Evolutionary conservation across 2,888 invertebrate species (phyloP).

Genomic region (Lamellibrachia columna): DNA sequence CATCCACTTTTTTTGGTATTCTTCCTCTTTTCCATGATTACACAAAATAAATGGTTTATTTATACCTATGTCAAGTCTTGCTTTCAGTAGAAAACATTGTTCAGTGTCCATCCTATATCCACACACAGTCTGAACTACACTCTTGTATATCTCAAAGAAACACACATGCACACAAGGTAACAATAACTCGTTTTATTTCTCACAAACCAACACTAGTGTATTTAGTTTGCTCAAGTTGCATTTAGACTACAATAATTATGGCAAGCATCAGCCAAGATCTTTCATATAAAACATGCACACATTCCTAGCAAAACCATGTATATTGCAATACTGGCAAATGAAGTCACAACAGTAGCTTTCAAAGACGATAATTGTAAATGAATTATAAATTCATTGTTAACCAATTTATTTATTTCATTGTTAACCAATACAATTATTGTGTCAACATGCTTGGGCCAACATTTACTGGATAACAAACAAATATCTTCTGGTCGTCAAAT

Average conservation of each 20-base stretch:
- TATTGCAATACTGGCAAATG: neutral
- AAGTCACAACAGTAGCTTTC: neutral
- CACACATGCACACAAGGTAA: neutral
- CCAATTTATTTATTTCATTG: too few relatives aligned
- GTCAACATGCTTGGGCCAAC: neutral
- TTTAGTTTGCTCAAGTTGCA: neutral
- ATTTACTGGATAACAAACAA: too few relatives aligned
- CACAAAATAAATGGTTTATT: neutral
- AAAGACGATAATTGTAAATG: neutral
- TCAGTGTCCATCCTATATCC: neutral
- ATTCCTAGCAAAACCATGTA: neutral
- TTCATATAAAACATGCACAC: neutral
- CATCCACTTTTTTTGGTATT: too few relatives aligned
- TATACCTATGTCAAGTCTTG: neutral
- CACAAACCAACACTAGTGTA: neutral
- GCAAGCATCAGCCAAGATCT: neutral
- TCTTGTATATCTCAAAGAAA: neutral
- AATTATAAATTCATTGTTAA: too few relatives aligned
- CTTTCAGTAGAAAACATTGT: neutral
- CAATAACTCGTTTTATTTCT: conserved; percentile 3
- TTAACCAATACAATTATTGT: too few relatives aligned
- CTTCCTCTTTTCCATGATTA: too few relatives aligned
- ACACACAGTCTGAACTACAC: neutral
- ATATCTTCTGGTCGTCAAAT: neutral
- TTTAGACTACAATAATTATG: neutral